Base-by-base conservation (phyloP, 1,140 invertebrate genomes). In the Cydia splendana region DNA sequence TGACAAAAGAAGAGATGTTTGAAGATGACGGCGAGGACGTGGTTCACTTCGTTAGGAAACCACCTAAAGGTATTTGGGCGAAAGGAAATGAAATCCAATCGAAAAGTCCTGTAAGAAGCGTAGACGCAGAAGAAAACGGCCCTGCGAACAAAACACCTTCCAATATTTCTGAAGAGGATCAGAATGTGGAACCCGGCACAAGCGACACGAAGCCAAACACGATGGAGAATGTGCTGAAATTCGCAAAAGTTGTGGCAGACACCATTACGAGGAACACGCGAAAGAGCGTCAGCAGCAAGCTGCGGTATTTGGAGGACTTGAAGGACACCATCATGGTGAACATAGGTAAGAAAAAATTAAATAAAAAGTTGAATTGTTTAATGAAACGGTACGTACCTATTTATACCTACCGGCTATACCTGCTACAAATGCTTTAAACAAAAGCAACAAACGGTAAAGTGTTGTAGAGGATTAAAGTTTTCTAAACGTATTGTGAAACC, bases 271-370 rank as follows among this genome's bases (percentile, higher is more conserved):
- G 87, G 74, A 94, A 94, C 65, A 93, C 94, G 2, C 89, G 92
- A 9, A 86, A 93, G 51, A 91, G 87, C 42, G 88, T 95, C 34
- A 92, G 93, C 65, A 93, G 93, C 42, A 96, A 95, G 90, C 87
- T 95, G n/a, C 88, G 89, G 76, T 93, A 94, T 65, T 87, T 96
- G 20, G 91, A 94, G 74, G 84, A 93, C 45, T 83, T 96, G n/a
- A 93, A 93, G 65, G 88, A 95, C 80, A 90, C 92, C 79, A 87
- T 96, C 30, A 81, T 95, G 75, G 83, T 86, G 28, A 93, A 94
- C 77, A 95, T 96, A 80, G 93, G 95, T 95, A 88, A 93, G 93
- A 76, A 62, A 7, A 20, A 51, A 13, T 51, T 2, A 51, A 13
- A 51, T n/a, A 51, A 13, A 15, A 51, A n/a, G 48, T 51, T 51